Conservation (phyloP, 2,113 vertebrate genomes). For the Pomatorhinus ruficollis region DNA sequence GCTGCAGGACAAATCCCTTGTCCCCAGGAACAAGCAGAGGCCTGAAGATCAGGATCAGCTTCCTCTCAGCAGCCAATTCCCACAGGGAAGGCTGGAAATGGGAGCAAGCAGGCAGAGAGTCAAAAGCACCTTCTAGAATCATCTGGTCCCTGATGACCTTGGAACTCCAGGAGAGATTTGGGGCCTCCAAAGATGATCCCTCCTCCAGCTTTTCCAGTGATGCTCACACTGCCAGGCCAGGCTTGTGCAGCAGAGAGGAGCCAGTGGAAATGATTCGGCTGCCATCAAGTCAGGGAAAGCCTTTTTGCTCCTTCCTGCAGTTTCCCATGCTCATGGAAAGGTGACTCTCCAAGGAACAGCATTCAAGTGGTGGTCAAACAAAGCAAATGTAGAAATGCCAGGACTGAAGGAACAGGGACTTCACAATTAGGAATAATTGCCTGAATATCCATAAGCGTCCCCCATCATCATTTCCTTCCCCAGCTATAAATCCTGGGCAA, state of each 20-base stretch:
- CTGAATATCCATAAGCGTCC: neutral
- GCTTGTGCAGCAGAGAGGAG: neutral
- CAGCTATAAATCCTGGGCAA: neutral
- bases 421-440: neutral
- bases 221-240: neutral
- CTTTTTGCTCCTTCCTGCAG: neutral
- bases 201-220: neutral
- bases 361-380: neutral
- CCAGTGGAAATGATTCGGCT: neutral
- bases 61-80: neutral
- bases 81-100: neutral
- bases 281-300: neutral
- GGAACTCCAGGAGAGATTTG: neutral
- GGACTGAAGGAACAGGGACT: neutral
- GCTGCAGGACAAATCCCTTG: neutral
- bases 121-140: neutral
- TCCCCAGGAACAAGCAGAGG: neutral
- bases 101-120: neutral
- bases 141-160: neutral
- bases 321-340: neutral
- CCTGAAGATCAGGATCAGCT: neutral
- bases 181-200: neutral
- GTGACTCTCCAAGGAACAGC: neutral
- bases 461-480: neutral
- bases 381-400: neutral